Conservation (phyloP, 2,888 invertebrate genomes). For the Cataglyphis livida region DNA sequence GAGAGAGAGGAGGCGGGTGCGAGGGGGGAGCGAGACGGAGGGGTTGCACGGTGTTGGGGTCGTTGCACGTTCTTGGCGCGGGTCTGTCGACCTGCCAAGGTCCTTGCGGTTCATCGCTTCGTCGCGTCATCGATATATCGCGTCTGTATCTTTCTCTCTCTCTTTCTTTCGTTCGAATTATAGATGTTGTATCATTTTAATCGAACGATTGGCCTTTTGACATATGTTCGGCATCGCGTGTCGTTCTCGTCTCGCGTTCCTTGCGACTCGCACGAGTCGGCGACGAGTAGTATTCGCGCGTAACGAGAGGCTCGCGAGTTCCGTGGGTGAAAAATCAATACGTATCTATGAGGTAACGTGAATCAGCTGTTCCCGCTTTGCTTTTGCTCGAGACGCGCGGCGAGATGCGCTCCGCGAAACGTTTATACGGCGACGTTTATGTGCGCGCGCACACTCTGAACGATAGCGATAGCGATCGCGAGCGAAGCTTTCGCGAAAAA, state of each 20-base stretch:
- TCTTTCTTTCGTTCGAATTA: neutral
- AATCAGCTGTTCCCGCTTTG: conserved; percentile 74
- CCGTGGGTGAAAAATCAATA: conserved; percentile 75
- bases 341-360: conserved; percentile 60
- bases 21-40: conserved; percentile 46
- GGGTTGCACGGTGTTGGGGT: conserved; percentile 79
- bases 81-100: conserved; percentile 84
- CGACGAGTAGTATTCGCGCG: neutral
- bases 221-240: neutral
- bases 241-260: neutral
- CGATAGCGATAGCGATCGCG: conserved; percentile 1
- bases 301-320: conserved; percentile 45
- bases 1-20: conserved; percentile 44
- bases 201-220: conserved; percentile 54
- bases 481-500: conserved; percentile 23
- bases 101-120: conserved; percentile 73
- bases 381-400: conserved; percentile 8
- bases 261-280: neutral
- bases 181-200: conserved; percentile 44
- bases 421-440: neutral
- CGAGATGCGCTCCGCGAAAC: conserved; percentile 3
- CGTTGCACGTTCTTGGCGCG: conserved; percentile 84
- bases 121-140: conserved; percentile 45
- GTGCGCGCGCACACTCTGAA: conserved; percentile 4
- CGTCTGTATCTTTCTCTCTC: neutral